Evolutionary conservation across 2,113 vertebrate species (phyloP).

Genomic region (Cynocephalus volans): DNA sequence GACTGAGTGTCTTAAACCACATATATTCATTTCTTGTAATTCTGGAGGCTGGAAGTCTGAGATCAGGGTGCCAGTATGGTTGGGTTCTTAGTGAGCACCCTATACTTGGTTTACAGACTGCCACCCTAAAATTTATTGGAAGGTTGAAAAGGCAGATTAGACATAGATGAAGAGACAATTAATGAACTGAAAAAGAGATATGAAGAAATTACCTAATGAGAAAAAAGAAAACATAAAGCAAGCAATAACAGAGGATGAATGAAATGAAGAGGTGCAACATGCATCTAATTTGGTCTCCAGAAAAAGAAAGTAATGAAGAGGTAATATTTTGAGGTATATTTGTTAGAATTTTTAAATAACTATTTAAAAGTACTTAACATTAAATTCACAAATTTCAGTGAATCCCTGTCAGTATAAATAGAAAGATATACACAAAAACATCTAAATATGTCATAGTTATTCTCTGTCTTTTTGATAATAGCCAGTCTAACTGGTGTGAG

Average conservation of each 20-base stretch:
- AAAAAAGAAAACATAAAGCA: neutral
- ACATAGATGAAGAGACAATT: neutral
- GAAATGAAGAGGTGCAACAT: neutral
- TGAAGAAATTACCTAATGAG: neutral
- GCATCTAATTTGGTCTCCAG: neutral
- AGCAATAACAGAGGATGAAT: neutral
- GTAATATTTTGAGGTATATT: neutral
- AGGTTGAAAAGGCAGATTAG: neutral
- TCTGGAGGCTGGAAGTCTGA: neutral
- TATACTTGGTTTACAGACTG: neutral
- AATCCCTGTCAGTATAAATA: neutral
- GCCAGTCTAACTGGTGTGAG: too few species aligned
- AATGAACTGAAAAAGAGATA: neutral
- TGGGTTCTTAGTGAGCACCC: neutral
- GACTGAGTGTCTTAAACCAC: neutral
- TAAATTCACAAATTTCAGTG: neutral
- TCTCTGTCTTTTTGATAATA: too few species aligned
- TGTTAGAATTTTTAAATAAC: neutral
- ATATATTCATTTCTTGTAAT: neutral
- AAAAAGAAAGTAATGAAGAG: neutral
- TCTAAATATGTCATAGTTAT: neutral
- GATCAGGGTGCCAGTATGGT: accelerated
- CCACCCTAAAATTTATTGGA: neutral
- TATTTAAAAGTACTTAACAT: neutral
- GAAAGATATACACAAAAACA: neutral